Evolutionary conservation across 2,888 invertebrate species (phyloP), one percentile per base, ranked within the genome.

Genomic region (Scaptomyza reducta): DNA sequence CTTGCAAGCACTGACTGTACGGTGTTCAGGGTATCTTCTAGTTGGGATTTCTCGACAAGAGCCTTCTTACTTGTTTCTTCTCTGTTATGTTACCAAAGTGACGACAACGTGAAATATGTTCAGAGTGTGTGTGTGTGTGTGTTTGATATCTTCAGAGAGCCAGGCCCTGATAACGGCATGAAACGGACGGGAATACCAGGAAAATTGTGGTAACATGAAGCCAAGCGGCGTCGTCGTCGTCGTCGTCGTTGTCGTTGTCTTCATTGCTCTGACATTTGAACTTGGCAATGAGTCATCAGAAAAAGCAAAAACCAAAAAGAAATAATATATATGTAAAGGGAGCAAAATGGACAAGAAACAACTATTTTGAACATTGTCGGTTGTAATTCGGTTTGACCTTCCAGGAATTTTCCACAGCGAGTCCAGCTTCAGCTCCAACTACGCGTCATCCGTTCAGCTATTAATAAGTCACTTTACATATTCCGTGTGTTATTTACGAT

Each of bases 261-360:
- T 25, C n/a, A 10, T 45, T 33, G 54, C 56, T 49, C 55, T 79
- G 84, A 79, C 88, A 88, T 68, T 70, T 77, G 80, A 79, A 86
- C 87, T 83, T 65, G 80, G 66, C 65, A 54, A 79, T 82, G 82
- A 82, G 63, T 88, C 88, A 82, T 82, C 84, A 86, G 7, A 59
- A 78, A 65, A n/a, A 29, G 0, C 22, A 22, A 22, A 3, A 22
- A 22, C 22, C 22, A 38, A 38, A 49, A 55, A 41, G 42, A 44
- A 35, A 44, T 40, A 49, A 9, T 27, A 44, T 9, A 14, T 11
- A 14, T 9, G 9, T 11, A 31, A 31, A 47, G 13, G 27, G 46
- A 46, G 56, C 13, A 31, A 53, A 16, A 44, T 31, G n/a, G 51
- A 38, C 50, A 46, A 70, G 41, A 49, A 47, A 44, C 59, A 54